Base-by-base conservation (phyloP, 2,797 vertebrate species). In the Myotis vivesi region DNA sequence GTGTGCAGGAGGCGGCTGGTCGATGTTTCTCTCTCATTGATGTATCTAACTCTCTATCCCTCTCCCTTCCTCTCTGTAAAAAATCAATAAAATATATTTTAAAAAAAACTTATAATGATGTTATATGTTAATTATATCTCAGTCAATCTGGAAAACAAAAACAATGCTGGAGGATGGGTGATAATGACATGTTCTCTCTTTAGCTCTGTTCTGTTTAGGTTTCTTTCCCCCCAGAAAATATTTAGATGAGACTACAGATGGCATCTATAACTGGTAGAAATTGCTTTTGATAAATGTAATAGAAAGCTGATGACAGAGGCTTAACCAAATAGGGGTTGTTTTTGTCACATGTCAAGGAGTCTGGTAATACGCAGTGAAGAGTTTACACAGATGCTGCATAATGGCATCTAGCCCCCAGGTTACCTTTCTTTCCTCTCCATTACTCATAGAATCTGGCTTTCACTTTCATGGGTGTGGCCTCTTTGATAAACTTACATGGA, bases 301-400 rank as follows among this genome's bases (percentile, higher is more conserved):
- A 77, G 49, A 83, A 73, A 25, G 16, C 25, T 83, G 23, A 69
- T 22, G 46, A n/a, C 49, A 55, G 46, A 77, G 41, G 22, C 22
- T 38, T 38, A 30, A 64, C 51, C 51, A 71, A 76, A 64, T 4
- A 71, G n/a, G 8, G 49, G 13, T 53, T 62, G 19, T 87, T 91
- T 77, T 17, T 11, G 30, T 19, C 51, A 69, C 28, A n/a, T 2
- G 28, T 57, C 25, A 49, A 19, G 64, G 66, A 69, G 55, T 53
- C 23, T n/a, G 28, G 8, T 51, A n/a, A 25, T 2, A 9, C 36
- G 13, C 22, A 57, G 30, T 30, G 55, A 44, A 19, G 23, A 20
- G 33, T 7, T 19, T 7, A 11, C 1, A 0, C 3, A 23, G 44
- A 5, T 5, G 22, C 1, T 11, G 41, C 17, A 44, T 2, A 8